phyloP scores from a whole-genome alignment of 2,888 invertebrate species.

The Napeogenes sylphis region DNA sequence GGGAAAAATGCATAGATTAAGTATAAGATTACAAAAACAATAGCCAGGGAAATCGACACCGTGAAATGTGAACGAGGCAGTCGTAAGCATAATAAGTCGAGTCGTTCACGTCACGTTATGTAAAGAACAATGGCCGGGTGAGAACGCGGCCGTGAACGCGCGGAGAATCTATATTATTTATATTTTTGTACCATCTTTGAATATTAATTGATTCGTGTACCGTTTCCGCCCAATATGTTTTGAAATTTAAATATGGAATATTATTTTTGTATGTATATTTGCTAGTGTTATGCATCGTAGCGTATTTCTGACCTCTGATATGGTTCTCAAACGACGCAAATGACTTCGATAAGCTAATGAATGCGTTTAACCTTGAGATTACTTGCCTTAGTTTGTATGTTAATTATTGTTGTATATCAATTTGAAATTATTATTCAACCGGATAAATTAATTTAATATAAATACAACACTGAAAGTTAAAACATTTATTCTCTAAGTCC shows the following conservation, averaged over 20 bases:
- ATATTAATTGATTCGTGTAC: conserved; percentile 59
- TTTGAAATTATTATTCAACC: too few species aligned
- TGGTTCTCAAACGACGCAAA: conserved; percentile 1
- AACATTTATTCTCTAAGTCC: conserved; percentile 13
- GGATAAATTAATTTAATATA: background rate
- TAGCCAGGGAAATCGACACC: conserved; percentile 62
- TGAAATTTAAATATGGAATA: too few species aligned
- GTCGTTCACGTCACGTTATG: conserved; percentile 56
- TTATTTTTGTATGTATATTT: too few species aligned
- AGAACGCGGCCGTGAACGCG: conserved; percentile 68
- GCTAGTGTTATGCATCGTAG: too few species aligned
- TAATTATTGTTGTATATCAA: background rate
- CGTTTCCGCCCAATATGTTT: conserved; percentile 53
- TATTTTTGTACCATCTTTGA: conserved; percentile 35
- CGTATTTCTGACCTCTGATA: background rate
- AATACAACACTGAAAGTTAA: conserved; percentile 9
- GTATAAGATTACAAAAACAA: conserved; percentile 54
- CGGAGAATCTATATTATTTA: conserved; percentile 43
- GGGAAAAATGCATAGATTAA: conserved; percentile 36
- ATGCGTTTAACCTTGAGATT: conserved; percentile 19
- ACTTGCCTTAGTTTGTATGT: conserved; percentile 15
- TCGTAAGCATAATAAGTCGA: conserved; percentile 53
- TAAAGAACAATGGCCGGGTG: conserved; percentile 72
- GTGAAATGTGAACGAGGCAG: conserved; percentile 50
- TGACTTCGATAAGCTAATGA: conserved; percentile 13